Percentiles rank a stretch among this genome's conserved stretches.
Conservation (phyloP, 2,113 vertebrate genomes). For the Grallaria varia region DNA sequence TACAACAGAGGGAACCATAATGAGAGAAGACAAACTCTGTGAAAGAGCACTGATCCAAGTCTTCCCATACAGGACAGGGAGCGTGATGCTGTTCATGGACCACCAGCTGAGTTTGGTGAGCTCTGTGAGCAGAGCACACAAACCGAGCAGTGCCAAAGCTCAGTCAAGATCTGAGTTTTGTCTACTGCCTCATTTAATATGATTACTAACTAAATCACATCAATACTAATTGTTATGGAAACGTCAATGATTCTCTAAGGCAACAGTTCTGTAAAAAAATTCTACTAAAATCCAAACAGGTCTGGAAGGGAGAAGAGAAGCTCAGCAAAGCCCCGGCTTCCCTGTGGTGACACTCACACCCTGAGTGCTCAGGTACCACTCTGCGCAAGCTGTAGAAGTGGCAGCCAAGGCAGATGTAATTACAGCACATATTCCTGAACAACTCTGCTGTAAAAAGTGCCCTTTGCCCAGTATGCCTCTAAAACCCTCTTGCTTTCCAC, state of each 20-base stretch:
- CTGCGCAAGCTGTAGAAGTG: neutral
- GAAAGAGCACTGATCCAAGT: neutral
- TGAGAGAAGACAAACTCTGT: neutral
- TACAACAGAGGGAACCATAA: neutral
- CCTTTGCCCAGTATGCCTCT: neutral
- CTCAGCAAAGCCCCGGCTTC: neutral
- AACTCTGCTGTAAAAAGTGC: neutral
- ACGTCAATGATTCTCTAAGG: neutral
- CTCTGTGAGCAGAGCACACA: neutral
- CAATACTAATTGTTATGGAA: neutral
- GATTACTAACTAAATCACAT: neutral
- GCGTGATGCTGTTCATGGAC: neutral
- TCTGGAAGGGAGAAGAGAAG: neutral
- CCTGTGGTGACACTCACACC: neutral
- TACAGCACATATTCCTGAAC: neutral
- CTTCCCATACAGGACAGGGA: neutral
- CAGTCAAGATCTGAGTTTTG: neutral
- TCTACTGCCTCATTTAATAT: neutral
- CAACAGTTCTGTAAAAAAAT: neutral
- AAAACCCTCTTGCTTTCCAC: neutral
- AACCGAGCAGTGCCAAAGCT: neutral
- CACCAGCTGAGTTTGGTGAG: neutral
- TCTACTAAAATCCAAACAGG: neutral
- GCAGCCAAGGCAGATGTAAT: neutral
- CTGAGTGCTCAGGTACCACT: neutral